phyloP scores from a whole-genome alignment of 2,113 vertebrate species.

The Ailuropoda melanoleuca region DNA sequence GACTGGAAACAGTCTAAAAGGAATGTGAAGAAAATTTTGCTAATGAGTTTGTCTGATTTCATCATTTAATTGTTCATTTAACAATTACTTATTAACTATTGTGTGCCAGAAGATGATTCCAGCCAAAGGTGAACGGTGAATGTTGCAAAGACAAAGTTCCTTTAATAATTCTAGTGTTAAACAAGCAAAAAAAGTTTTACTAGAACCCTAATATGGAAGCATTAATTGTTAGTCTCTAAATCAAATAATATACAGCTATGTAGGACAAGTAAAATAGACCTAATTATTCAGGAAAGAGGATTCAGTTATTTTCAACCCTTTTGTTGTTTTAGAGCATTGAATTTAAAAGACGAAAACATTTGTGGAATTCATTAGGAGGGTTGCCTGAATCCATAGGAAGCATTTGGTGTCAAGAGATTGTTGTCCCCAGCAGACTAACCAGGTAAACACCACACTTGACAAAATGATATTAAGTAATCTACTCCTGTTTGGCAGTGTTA shows the following conservation, averaged over 20 bases:
- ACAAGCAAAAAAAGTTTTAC: background rate
- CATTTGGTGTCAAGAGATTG: background rate
- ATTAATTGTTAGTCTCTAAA: background rate
- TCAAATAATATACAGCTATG: background rate
- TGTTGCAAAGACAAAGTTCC: background rate
- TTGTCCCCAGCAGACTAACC: background rate
- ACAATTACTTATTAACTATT: background rate
- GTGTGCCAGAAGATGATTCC: background rate
- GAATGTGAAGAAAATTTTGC: background rate
- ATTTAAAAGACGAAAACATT: background rate
- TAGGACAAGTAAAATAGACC: background rate
- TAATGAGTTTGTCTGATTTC: background rate
- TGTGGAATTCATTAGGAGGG: background rate
- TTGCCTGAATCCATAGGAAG: background rate
- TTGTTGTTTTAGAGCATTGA: background rate
- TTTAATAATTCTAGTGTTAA: background rate
- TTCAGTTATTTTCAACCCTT: background rate
- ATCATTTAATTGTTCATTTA: background rate
- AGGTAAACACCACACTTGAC: background rate
- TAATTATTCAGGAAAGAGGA: background rate
- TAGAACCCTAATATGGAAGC: background rate
- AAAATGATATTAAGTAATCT: background rate
- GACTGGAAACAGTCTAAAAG: background rate
- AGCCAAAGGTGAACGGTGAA: background rate
- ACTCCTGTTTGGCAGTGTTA: background rate